phyloP scores from a whole-genome alignment of 2,888 invertebrate species.

The Ormyrus thymus region DNA sequence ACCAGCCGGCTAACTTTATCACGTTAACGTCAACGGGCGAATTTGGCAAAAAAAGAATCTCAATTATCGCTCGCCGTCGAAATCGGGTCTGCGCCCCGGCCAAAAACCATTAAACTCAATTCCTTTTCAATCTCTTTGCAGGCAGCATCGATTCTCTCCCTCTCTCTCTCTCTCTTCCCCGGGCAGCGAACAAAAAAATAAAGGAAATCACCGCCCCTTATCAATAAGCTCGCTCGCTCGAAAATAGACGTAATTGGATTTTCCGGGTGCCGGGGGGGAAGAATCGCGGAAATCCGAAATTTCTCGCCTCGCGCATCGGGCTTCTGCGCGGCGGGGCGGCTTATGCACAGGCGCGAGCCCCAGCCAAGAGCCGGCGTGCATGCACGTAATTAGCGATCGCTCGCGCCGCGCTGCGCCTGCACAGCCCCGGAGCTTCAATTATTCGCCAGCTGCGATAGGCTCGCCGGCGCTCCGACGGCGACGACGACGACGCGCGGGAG shows the following conservation, averaged over 20 bases:
- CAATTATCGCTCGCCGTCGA: neutral
- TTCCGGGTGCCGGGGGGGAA: too few species aligned
- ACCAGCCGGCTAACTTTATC: neutral
- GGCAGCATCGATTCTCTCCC: neutral
- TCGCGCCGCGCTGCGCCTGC: neutral
- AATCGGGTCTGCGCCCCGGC: neutral
- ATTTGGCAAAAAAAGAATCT: neutral
- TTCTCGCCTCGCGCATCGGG: too few species aligned
- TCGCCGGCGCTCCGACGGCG: too few species aligned
- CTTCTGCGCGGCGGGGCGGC: too few species aligned
- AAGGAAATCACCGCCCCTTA: neutral
- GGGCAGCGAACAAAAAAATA: neutral
- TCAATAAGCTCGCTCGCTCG: too few species aligned
- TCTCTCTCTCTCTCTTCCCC: neutral
- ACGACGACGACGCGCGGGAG: too few species aligned
- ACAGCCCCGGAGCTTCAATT: neutral
- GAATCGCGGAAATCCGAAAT: too few species aligned
- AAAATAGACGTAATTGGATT: too few species aligned
- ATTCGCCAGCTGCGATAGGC: neutral
- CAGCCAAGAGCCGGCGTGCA: too few species aligned
- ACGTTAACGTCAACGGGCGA: neutral
- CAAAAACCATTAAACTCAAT: slow-evolving; percentile 21
- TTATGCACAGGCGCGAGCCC: too few species aligned
- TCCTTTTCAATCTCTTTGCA: slow-evolving; percentile 26
- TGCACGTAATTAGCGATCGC: neutral